These are phyloP conservation scores for Sesia bembeciformis DNA, from an alignment of 2,888 invertebrate species.

Conservation along the genomic window DNA sequence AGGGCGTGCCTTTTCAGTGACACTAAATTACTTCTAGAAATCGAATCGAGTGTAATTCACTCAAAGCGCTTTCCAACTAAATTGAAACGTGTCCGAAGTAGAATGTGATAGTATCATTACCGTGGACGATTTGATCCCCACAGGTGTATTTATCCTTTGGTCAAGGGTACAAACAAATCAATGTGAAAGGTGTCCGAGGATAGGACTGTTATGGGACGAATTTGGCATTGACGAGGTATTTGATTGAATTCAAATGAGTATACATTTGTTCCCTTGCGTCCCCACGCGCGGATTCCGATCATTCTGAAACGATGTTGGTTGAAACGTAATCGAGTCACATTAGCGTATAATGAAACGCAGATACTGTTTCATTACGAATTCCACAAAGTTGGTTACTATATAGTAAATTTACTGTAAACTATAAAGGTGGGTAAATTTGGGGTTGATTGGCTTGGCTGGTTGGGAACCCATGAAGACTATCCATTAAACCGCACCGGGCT, in stretches of 20 bases:
- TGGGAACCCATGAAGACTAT: no score
- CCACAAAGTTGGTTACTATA: no score
- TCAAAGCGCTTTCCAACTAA: neutral
- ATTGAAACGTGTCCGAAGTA: neutral
- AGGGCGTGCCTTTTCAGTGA: neutral
- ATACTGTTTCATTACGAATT: no score
- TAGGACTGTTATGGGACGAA: constrained; percentile 28
- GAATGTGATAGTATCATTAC: neutral
- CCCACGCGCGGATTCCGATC: no score
- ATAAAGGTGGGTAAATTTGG: no score
- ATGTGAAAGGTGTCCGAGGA: constrained; percentile 30
- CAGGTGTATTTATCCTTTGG: constrained; percentile 1
- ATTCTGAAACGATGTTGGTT: no score
- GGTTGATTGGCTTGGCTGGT: no score
- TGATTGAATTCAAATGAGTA: constrained; percentile 49
- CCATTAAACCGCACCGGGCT: no score
- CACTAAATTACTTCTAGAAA: neutral
- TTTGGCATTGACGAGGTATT: constrained; percentile 53
- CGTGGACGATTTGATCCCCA: neutral
- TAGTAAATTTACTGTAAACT: no score
- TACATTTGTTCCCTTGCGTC: no score
- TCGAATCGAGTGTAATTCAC: neutral
- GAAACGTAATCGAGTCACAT: no score
- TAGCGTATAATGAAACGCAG: no score
- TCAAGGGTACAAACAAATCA: constrained; percentile 53